Base-by-base conservation (phyloP, 2,797 vertebrate genomes). In the Gambusia yucatana region DNA sequence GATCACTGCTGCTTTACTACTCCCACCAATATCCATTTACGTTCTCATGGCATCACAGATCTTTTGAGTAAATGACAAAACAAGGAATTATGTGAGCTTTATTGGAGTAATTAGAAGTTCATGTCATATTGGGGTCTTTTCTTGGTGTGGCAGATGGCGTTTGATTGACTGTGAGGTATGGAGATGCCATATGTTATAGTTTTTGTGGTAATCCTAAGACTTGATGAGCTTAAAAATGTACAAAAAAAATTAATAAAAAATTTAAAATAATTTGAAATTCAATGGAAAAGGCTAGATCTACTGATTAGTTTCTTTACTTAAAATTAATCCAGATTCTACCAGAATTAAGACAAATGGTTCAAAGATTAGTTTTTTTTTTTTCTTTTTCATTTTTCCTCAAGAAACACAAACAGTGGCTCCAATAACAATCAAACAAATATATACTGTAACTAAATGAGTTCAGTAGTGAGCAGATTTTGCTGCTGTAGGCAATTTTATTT, bases 21-120 rank as follows among this genome's bases (percentile, higher is more conserved):
- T 80, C 89, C 87, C 84, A 88, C 90, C 41, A 48, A 85, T 87
- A 78, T 85, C 77, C 70, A 61, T 88, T 78, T 78, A 77, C 41
- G 0, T 70, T 47, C 17, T 83, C 41, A 69, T 70, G 48, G 20
- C 79, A 39, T 84, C 71, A 73, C 46, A 2, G 73, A 11, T 9
- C 28, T 11, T 81, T 78, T 81, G 55, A 72, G 65, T 50, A 77
- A 17, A 33, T 75, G 79, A 72, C 33, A 69, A 80, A 82, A 81
- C 2, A 16, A 65, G 17, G 61, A 55, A 71, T 44, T 43, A 65
- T 20, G 20, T 78, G 46, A 33, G 33, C 20, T 17, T 1, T 14
- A 55, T 48, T 4, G 17, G 46, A 65, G 20, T 48, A 74, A 75
- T 39, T 73, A 57, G 3, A 20, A 63, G 70, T 33, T 71, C 30